A percentile compares a stretch with the other conserved stretches of the same genome.
Conservation (phyloP, 2,888 invertebrate genomes). For the Noctua janthina region DNA sequence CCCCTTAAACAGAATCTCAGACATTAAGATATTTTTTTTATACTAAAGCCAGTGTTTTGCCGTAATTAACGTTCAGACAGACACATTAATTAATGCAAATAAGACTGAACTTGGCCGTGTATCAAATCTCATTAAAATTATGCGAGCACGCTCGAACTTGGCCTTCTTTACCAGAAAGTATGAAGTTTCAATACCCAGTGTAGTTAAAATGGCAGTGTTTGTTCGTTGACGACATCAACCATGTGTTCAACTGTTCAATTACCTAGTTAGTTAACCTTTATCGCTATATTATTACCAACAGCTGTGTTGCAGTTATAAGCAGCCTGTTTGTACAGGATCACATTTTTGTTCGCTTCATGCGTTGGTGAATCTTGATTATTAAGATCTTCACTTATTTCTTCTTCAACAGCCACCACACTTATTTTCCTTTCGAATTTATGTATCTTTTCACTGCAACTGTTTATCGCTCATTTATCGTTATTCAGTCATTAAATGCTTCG, state of each 20-base stretch:
- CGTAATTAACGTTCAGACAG: constrained; percentile 48
- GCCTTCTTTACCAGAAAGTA: constrained; percentile 45
- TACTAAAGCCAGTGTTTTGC: constrained; percentile 30
- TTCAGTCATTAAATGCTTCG: not conserved
- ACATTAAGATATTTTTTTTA: constrained; percentile 3
- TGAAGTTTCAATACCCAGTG: constrained; percentile 27
- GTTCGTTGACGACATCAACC: constrained; percentile 14
- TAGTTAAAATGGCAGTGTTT: constrained; percentile 18
- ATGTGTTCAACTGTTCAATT: constrained; percentile 37
- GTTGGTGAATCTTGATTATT: not conserved
- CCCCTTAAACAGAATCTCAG: constrained; percentile 14
- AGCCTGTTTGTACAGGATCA: not conserved
- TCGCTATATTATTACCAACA: not conserved
- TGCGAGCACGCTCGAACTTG: constrained; percentile 45
- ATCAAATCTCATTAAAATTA: constrained; percentile 52
- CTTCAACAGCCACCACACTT: not conserved
- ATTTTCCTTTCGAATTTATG: not conserved
- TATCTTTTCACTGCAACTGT: not conserved
- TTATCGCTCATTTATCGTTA: not conserved
- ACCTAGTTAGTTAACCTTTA: constrained; percentile 30
- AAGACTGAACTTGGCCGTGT: constrained; percentile 58
- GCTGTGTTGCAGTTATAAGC: constrained; percentile 19
- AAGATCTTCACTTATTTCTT: constrained; percentile 6
- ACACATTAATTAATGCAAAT: constrained; percentile 56
- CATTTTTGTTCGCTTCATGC: not conserved